A percentile compares a stretch with the other conserved stretches of the same genome.
Conservation (phyloP, 2,113 vertebrate genomes). For the Sinocyclocheilus maitianheensis region DNA sequence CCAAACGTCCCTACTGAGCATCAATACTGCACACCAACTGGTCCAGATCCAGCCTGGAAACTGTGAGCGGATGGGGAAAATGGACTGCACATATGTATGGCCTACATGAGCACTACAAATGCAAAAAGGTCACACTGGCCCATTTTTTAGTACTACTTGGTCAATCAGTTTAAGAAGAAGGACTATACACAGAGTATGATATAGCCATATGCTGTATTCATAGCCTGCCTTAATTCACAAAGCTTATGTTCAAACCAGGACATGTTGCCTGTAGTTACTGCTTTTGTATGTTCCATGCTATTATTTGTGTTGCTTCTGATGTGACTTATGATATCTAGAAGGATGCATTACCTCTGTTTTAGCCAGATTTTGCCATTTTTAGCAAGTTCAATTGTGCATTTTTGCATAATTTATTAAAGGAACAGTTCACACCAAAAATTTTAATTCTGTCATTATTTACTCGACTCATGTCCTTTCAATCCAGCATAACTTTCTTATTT, state of each 20-base stretch:
- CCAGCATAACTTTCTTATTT: too few relatives aligned
- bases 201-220: neutral
- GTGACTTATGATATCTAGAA: neutral
- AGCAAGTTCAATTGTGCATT: neutral
- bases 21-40: constrained; percentile 27
- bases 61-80: neutral
- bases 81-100: neutral
- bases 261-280: neutral
- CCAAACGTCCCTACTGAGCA: constrained; percentile 39
- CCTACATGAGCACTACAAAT: neutral
- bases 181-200: too few relatives aligned
- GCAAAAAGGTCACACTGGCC: neutral
- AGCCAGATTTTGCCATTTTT: neutral
- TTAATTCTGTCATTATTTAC: too few relatives aligned
- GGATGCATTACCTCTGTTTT: neutral
- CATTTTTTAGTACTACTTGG: neutral
- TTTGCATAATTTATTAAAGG: neutral
- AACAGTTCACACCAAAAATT: neutral
- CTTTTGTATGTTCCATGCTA: neutral
- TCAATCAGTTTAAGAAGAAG: too few relatives aligned
- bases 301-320: neutral
- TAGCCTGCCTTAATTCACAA: neutral
- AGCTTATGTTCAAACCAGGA: neutral
- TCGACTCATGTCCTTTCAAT: too few relatives aligned
- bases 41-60: constrained; percentile 21